Evolutionary conservation across 92 coral and sea anemone genomes (phyloP), one percentile per base, ranked within the genome.

Genomic region (Paragorgia papillata): DNA sequence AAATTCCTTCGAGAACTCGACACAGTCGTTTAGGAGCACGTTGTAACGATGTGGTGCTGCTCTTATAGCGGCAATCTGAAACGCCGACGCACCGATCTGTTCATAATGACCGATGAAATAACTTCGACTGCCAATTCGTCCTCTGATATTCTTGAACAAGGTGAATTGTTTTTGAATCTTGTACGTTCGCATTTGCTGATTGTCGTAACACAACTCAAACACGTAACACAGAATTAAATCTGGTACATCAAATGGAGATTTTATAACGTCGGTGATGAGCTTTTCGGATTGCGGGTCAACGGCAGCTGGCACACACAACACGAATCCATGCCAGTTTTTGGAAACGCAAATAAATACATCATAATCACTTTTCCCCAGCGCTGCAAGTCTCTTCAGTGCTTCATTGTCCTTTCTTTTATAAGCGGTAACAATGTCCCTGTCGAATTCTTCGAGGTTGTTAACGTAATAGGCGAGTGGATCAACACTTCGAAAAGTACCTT

Each of bases 1-100:
- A 57, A 89, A 92, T 35, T 92, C 97, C 79, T 87, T 92, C 4
- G 97, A 87, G 66, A 89, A 92, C 80, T 87, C 95, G 35, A 92
- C 97, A 62, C 97, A 92, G 84, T 92, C 97, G 53, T 89, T 69
- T 7, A 92, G 88, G 17, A 92, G 68, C 41, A 69, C 81, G 31
- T 81, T 87, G 39, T 89, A 89, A n/a, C 88, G 90, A 29, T 89
- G 97, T 6, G 97, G 97, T 0, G 97, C 97, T 2, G 97, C 92
- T 17, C 86, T 58, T 77, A 89, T 37, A 18, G 97, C 97, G 3
- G 85, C 90, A 64, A 87, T 66, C 67, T 92, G 89, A 69, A 89
- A 55, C 31, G 83, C 96, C 24, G 81, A 70, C 15, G 84, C 37
- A 21, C 90, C 75, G 24, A 80, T 75, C 9, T 82, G 85, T 61